Evolutionary conservation across 2,113 vertebrate genomes (phyloP).

Genomic region (Narcine bancroftii): DNA sequence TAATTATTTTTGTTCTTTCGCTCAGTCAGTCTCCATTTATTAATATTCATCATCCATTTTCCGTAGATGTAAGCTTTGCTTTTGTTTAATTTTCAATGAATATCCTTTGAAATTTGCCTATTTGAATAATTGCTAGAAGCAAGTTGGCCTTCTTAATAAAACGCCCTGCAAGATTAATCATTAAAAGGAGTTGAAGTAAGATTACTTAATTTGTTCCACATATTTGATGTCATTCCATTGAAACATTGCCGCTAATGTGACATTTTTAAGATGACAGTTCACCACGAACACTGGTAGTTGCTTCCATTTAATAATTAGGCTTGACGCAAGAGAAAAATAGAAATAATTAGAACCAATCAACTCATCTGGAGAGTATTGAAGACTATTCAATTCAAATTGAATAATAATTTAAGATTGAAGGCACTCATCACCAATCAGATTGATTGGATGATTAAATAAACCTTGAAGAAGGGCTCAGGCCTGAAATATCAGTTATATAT

Average conservation of each 20-base stretch:
- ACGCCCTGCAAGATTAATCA: too few relatives aligned
- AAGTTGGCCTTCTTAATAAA: neutral
- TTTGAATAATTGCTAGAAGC: neutral
- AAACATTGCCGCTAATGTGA: too few relatives aligned
- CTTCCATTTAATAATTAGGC: neutral
- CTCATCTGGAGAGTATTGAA: neutral
- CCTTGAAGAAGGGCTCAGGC: too few relatives aligned
- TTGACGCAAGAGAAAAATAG: neutral
- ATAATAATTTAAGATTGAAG: neutral
- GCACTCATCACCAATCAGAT: neutral
- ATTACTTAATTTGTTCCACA: too few relatives aligned
- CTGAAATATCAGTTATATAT: too few relatives aligned
- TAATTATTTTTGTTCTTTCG: neutral
- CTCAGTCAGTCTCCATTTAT: neutral
- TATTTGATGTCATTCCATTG: too few relatives aligned
- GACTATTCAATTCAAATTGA: neutral
- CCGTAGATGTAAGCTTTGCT: neutral
- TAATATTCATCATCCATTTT: too few relatives aligned
- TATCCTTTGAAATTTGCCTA: neutral
- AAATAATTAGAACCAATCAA: neutral
- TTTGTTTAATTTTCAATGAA: neutral
- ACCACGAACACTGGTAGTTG: too few relatives aligned
- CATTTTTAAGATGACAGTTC: too few relatives aligned
- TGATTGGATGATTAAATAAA: neutral
- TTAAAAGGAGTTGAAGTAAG: too few relatives aligned